Percentiles rank a stretch among this genome's conserved stretches.
Conservation (phyloP, 2,113 vertebrate genomes). For the Syngnathus typhle region DNA sequence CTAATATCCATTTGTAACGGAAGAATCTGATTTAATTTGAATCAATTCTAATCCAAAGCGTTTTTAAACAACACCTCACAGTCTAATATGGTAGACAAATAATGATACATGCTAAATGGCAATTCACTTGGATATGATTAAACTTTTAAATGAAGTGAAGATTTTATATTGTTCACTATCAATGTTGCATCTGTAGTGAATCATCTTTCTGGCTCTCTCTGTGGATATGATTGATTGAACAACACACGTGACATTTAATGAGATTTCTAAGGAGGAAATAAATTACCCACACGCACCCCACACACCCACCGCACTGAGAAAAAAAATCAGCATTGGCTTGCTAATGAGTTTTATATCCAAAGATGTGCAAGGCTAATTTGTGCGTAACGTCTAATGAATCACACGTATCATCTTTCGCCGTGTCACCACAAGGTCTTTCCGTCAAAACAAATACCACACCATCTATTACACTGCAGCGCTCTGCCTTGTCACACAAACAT, state of each 20-base stretch:
- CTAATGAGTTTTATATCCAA: conserved; percentile 21
- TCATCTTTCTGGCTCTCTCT: not conserved
- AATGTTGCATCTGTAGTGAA: not conserved
- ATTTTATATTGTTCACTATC: not conserved
- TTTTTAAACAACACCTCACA: not conserved
- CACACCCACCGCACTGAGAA: no score
- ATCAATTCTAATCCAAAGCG: not conserved
- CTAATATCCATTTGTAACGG: not conserved
- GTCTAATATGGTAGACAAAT: not conserved
- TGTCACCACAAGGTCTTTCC: conserved; percentile 28
- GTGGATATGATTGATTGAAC: not conserved
- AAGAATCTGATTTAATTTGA: not conserved
- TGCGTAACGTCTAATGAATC: conserved; percentile 27
- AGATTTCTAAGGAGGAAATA: conserved; percentile 23
- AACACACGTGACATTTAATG: conserved; percentile 7
- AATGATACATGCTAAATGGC: not conserved
- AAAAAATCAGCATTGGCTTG: conserved; percentile 14
- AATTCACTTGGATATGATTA: not conserved
- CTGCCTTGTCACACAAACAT: conserved; percentile 14
- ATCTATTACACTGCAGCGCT: conserved; percentile 31
- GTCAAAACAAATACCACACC: conserved; percentile 22
- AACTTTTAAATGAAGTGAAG: not conserved
- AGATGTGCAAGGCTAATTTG: conserved; percentile 24
- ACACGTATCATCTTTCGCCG: conserved; percentile 27
- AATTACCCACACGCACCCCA: conserved; percentile 1